Percentiles rank a stretch among this genome's conserved stretches.
Conservation (phyloP, 2,113 vertebrate genomes). For the Percina caprodes region DNA sequence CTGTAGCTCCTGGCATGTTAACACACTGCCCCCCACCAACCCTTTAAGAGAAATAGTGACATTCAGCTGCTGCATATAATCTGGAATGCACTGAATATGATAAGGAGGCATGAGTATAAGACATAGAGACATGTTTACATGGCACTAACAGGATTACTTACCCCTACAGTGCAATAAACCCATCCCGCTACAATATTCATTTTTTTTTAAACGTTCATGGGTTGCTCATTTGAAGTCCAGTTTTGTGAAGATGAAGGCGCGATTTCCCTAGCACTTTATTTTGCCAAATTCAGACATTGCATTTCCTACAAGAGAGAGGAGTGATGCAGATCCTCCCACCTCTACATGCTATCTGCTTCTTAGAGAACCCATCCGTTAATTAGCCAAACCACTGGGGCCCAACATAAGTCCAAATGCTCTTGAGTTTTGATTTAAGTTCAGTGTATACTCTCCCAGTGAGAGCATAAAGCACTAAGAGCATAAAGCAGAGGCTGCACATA, state of each 20-base stretch:
- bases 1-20: conserved; percentile 64
- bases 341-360: conserved; percentile 61
- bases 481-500: conserved; percentile 42
- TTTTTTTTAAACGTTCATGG: not conserved
- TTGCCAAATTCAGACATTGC: conserved; percentile 47
- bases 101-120: conserved; percentile 20
- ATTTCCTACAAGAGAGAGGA: conserved; percentile 35
- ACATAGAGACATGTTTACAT: conserved; percentile 49
- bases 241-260: conserved; percentile 24
- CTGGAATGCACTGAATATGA: conserved; percentile 33
- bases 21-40: conserved; percentile 20
- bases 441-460: conserved; percentile 58
- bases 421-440: conserved; percentile 75
- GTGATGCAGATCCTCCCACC: conserved; percentile 56
- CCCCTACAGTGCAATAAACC: conserved; percentile 26
- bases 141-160: conserved; percentile 64
- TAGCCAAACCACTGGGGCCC: conserved; percentile 71
- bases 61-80: conserved; percentile 24
- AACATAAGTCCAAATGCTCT: conserved; percentile 70
- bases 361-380: conserved; percentile 72
- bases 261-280: conserved; percentile 42
- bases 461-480: conserved; percentile 46
- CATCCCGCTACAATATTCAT: conserved; percentile 24
- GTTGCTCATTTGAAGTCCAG: conserved; percentile 34
- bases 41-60: conserved; percentile 42